phyloP scores from a whole-genome alignment of 2,888 invertebrate genomes.

The Cerastis leucographa region DNA sequence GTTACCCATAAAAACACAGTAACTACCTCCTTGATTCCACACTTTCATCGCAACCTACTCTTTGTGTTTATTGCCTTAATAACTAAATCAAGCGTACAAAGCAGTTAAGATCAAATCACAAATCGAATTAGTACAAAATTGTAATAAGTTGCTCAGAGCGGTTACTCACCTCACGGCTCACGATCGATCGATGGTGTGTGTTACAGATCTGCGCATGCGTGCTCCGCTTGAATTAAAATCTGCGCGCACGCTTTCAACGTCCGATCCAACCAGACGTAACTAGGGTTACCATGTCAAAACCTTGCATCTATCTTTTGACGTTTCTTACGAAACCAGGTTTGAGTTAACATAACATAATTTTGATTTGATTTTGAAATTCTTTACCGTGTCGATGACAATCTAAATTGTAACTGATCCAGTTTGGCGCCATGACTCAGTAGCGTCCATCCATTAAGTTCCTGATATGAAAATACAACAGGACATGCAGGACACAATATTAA shows the following conservation, averaged over 20 bases:
- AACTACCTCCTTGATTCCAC: background rate
- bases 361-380: background rate
- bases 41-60: background rate
- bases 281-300: conserved; percentile 15
- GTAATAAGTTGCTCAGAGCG: conserved; percentile 65
- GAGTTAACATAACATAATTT: background rate
- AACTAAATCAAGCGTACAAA: conserved; percentile 57
- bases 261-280: conserved; percentile 64
- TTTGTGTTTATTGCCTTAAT: conserved; percentile 39
- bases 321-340: background rate
- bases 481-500: no score
- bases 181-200: conserved; percentile 57
- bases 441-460: no score
- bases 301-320: background rate
- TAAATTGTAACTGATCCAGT: no score
- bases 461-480: no score
- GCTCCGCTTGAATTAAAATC: conserved; percentile 58
- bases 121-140: conserved; percentile 60
- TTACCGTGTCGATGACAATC: no score
- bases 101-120: conserved; percentile 50
- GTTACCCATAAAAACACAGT: conserved; percentile 19
- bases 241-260: conserved; percentile 68
- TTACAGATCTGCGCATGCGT: conserved; percentile 67
- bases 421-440: no score
- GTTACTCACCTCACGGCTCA: conserved; percentile 66